phyloP scores from a whole-genome alignment of 2,113 vertebrate genomes.

The Melospiza melodia region DNA sequence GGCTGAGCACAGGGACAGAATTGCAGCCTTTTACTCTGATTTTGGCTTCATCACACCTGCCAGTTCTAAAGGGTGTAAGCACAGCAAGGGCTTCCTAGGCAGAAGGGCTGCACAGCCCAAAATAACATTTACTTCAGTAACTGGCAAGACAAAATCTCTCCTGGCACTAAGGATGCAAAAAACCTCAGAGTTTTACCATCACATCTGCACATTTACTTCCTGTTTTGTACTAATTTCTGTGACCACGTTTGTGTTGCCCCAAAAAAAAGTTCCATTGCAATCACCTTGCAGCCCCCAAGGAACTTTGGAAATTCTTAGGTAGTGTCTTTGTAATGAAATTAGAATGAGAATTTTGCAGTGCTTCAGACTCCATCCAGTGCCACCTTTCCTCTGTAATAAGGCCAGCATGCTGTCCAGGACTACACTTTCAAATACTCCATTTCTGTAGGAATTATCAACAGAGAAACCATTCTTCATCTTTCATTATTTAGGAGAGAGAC shows the following conservation, averaged over 20 bases:
- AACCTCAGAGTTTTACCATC: neutral
- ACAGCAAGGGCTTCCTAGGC: neutral
- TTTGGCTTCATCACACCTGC: neutral
- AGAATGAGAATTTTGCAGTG: neutral
- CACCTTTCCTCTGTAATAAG: neutral
- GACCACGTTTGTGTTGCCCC: neutral
- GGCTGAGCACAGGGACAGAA: neutral
- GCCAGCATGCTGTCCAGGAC: neutral
- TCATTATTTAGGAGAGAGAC: neutral
- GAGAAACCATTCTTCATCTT: neutral
- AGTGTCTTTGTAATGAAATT: neutral
- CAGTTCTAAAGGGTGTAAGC: neutral
- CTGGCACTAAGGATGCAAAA: neutral
- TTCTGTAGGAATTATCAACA: neutral
- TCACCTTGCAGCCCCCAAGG: neutral
- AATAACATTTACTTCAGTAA: neutral
- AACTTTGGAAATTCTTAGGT: neutral
- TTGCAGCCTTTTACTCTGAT: neutral
- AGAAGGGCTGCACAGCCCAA: neutral
- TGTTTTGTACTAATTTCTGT: neutral
- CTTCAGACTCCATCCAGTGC: neutral
- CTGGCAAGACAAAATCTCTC: neutral
- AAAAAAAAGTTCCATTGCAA: neutral
- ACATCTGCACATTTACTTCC: neutral
- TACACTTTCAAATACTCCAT: neutral